A percentile compares a stretch with the other conserved stretches of the same genome.
phyloP scores from a whole-genome alignment of 1,140 invertebrate species.

The Atta texana region DNA sequence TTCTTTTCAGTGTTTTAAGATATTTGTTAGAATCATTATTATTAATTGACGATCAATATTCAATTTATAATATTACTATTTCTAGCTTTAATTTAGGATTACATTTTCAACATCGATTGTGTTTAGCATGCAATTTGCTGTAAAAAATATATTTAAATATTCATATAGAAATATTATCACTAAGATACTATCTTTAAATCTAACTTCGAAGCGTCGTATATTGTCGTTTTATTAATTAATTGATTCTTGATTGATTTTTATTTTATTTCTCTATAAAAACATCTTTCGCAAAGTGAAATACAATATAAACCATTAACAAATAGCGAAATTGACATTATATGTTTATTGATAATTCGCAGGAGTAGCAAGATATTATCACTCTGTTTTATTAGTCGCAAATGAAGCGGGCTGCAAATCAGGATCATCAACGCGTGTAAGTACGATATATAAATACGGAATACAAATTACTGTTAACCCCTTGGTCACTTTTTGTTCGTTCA shows the following conservation, averaged over 20 bases:
- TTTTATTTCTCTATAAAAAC: not conserved
- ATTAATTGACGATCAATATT: no score
- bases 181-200: no score
- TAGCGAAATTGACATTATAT: not conserved
- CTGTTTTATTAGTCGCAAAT: constrained; percentile 21
- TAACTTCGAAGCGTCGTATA: no score
- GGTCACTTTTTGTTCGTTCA: constrained; percentile 71
- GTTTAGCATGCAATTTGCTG: no score
- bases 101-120: no score
- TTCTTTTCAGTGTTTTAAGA: no score
- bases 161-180: no score
- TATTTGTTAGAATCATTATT: no score
- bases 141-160: no score
- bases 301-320: not conserved
- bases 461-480: constrained; percentile 77
- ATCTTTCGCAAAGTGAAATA: not conserved
- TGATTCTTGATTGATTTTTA: not conserved
- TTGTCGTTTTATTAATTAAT: no score
- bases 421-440: constrained; percentile 25
- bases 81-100: no score
- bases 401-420: constrained; percentile 7
- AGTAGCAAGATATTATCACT: constrained; percentile 2
- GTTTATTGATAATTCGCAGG: constrained; percentile 21
- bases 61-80: no score
- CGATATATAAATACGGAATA: constrained; percentile 68